These are phyloP conservation scores for Tetheella fluctuosa DNA, from an alignment of 2,888 invertebrate species.

Conservation along the genomic window DNA sequence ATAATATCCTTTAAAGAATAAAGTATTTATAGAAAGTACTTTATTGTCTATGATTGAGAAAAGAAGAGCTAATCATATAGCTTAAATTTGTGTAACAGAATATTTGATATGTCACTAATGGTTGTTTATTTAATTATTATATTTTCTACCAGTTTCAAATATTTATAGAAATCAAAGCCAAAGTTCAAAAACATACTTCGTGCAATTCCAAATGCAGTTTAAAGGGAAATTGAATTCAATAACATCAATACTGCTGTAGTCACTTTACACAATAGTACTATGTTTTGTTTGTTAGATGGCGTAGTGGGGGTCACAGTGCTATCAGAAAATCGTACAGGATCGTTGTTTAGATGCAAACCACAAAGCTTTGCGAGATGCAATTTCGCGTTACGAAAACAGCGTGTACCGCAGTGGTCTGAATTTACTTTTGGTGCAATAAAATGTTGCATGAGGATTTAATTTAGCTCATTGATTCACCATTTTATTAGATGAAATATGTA, in stretches of 20 bases:
- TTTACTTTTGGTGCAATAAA: slow-evolving; percentile 38
- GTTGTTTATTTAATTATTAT: too few relatives aligned
- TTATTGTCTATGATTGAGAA: too few relatives aligned
- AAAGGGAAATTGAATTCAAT: slow-evolving; percentile 8
- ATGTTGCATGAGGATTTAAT: slow-evolving; percentile 33
- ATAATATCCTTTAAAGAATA: too few relatives aligned
- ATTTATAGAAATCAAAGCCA: not conserved
- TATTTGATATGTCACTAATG: not conserved
- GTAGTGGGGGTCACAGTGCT: slow-evolving; percentile 60
- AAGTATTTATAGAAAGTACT: too few relatives aligned
- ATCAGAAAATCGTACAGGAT: slow-evolving; percentile 61
- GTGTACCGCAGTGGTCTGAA: slow-evolving; percentile 34
- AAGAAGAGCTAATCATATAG: not conserved
- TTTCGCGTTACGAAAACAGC: slow-evolving; percentile 56
- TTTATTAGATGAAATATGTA: not conserved
- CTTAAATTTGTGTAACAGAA: not conserved
- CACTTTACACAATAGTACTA: slow-evolving; percentile 13
- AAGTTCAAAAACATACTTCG: not conserved
- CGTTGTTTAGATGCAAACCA: slow-evolving; percentile 46
- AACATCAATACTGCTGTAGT: slow-evolving; percentile 1
- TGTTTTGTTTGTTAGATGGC: slow-evolving; percentile 53
- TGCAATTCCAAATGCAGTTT: not conserved
- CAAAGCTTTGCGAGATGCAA: slow-evolving; percentile 45
- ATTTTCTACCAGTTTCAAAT: not conserved
- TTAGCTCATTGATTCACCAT: not conserved